A percentile compares a stretch with the other conserved stretches of the same genome.
Evolutionary conservation across 2,797 vertebrate genomes (phyloP).

Genomic region (Emys orbicularis): DNA sequence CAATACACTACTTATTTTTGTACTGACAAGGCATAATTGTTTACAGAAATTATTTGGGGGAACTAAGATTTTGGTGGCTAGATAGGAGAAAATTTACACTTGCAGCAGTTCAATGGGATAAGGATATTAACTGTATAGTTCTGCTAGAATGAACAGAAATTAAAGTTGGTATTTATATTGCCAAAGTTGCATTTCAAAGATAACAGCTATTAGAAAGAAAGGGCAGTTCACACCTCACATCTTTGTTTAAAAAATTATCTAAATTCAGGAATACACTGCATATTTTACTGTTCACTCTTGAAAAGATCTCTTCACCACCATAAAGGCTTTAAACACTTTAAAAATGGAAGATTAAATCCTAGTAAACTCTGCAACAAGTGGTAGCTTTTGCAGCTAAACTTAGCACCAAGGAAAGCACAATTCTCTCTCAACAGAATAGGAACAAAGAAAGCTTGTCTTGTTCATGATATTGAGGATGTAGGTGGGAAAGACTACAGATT

Average conservation of each 20-base stretch:
- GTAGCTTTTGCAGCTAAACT: background rate
- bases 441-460: background rate
- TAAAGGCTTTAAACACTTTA: background rate
- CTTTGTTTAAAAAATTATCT: background rate
- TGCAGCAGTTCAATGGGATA: too few species aligned
- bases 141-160: background rate
- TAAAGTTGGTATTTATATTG: background rate
- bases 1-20: too few species aligned
- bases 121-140: too few species aligned
- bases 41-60: too few species aligned
- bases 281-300: background rate
- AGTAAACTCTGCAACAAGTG: background rate
- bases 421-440: background rate
- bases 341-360: background rate
- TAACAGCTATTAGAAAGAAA: too few species aligned
- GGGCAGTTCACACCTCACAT: background rate
- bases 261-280: too few species aligned
- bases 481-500: background rate
- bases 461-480: background rate
- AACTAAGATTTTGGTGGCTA: too few species aligned
- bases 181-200: accelerated
- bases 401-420: background rate
- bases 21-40: too few species aligned
- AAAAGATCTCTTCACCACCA: background rate
- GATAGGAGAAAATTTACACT: too few species aligned